Evolutionary conservation across 92 coral and sea anemone species (phyloP), one percentile per base, ranked within the genome.

Genomic region (Ricordea florida): DNA sequence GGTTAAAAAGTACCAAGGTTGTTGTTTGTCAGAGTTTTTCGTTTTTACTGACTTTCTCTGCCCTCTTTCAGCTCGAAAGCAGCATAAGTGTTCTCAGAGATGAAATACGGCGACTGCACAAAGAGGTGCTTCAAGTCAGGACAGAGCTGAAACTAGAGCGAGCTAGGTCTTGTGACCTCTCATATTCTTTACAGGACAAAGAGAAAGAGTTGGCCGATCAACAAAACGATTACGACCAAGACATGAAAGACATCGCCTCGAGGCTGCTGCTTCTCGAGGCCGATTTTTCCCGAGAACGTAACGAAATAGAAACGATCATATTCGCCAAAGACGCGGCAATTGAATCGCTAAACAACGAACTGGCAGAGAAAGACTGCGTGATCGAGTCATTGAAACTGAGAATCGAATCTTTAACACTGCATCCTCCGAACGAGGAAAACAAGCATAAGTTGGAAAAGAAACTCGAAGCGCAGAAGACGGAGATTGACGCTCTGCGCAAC

Each of bases 201-300:
- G 93, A 91, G 15, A 14, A 40, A 22, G 84, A 72, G 21, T 10
- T 91, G 2, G 77, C 42, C 26, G 62, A 57, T 7, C 75, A 58
- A 1, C 88, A 84, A 72, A 53, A 38, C 10, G 85, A 84, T n/a
- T 83, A 72, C 46, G 93, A 91, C 43, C 82, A 66, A 49, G 90
- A 88, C 36, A 79, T 91, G 77, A 65, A 51, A 17, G 93, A 69
- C 29, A 47, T 91, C n/a, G 75, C 78, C 7, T 80, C 87, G 6
- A 75, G 78, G 61, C 81, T 91, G 8, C 37, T 79, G 40, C 55
- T 88, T 2, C 81, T 91, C 9, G 97, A 91, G 17, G 66, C 85
- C 38, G 86, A 80, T 58, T 87, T 91, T 52, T 87, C 80, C 0
- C 79, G 76, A 66, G 97, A 91, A 35, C 92, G 87, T 31, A 76